These are phyloP conservation scores for Euwallacea fornicatus DNA, from an alignment of 1,140 invertebrate genomes.

Conservation along the genomic window DNA sequence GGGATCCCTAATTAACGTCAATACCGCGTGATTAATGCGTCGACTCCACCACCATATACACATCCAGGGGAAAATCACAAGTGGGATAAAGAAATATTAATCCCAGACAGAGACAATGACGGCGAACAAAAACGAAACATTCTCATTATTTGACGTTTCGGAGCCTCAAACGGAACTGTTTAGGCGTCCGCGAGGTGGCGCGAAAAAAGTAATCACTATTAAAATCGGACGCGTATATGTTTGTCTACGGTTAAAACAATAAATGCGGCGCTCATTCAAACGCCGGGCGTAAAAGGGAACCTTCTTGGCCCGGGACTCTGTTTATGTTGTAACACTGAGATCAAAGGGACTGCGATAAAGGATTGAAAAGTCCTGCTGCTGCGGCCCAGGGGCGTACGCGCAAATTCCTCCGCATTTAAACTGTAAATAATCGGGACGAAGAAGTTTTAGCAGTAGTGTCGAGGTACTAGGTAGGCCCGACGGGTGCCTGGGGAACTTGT, in stretches of 20 bases:
- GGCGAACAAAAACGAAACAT: conserved; percentile 11
- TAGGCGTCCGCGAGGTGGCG: conserved; percentile 21
- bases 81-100: neutral
- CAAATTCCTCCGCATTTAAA: no score
- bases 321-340: conserved; percentile 30
- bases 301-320: conserved; percentile 25
- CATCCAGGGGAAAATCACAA: no score
- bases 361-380: conserved; percentile 25
- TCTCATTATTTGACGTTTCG: conserved; percentile 30
- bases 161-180: conserved; percentile 30
- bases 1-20: conserved; percentile 18
- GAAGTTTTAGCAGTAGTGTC: neutral
- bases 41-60: neutral
- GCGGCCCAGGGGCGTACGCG: neutral
- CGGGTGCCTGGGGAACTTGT: no score
- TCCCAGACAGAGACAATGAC: neutral
- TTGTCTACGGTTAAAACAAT: conserved; percentile 33
- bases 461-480: neutral
- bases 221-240: conserved; percentile 34
- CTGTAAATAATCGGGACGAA: no score
- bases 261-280: conserved; percentile 29
- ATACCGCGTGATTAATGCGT: conserved; percentile 16
- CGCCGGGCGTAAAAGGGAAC: conserved; percentile 19
- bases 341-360: conserved; percentile 31
- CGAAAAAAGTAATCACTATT: conserved; percentile 34